Evolutionary conservation across 2,888 invertebrate species (phyloP), one percentile per base, ranked within the genome.

Genomic region (Drosophila picticornis): DNA sequence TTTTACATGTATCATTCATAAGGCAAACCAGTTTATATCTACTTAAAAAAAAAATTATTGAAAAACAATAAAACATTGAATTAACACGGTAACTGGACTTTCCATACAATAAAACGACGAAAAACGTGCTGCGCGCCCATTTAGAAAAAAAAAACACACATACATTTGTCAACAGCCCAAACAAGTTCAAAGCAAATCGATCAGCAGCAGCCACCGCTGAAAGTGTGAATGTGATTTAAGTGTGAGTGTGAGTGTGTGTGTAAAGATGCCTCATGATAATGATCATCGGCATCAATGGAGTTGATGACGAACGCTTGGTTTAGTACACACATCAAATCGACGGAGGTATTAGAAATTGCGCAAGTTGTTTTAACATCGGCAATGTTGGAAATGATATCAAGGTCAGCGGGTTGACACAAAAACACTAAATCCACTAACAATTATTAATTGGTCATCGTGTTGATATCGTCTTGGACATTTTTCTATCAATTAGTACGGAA

Each of bases 381-480:
- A 79, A 81, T 88, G 76, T 70, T 88, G 81, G 75, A 90, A 90
- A 81, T 81, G 68, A 84, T 86, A 90, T 88, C 89, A 87, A 83
- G 90, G 89, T 88, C 86, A 81, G 58, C 80, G 25, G 64, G 75
- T 75, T 90, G 84, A 90, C 84, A 87, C 77, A 83, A 80, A 84
- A 79, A 75, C 82, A 70, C 75, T 88, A 85, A 86, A 83, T 85
- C 80, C 76, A 71, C 90, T 76, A 85, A 90, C 67, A 83, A 85
- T 90, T 80, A 89, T 83, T 90, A 83, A 87, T 87, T 81, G 76
- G 77, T 81, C 77, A 81, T 72, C 74, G 72, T 81, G 70, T 69
- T 55, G 63, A 71, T 70, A 60, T 76, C 61, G 60, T 59, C 46
- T 57, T 56, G 52, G 56, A 71, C 76, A 74, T 67, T 80, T 77